Percentiles rank a stretch among this genome's conserved stretches.
Conservation (phyloP, 2,888 invertebrate genomes). For the Fragum sueziense region DNA sequence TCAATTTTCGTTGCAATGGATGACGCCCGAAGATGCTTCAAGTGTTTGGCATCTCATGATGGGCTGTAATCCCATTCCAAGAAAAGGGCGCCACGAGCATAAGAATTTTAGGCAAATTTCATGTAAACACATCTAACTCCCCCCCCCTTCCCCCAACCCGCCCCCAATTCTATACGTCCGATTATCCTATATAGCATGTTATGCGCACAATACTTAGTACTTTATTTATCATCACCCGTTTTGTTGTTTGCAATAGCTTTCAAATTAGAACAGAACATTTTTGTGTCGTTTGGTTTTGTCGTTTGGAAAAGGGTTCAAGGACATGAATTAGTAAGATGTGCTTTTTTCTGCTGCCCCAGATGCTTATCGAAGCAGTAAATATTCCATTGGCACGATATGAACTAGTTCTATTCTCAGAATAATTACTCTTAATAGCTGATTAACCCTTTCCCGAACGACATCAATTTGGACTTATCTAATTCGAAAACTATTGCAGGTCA, state of each 20-base stretch:
- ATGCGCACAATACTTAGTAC: not conserved
- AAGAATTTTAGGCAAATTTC: not conserved
- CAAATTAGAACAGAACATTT: not conserved
- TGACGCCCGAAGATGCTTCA: too few species aligned
- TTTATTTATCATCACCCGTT: not conserved
- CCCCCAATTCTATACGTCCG: not conserved
- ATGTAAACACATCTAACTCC: not conserved
- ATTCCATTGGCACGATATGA: not conserved
- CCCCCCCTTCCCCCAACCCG: not conserved
- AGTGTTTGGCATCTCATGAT: too few species aligned
- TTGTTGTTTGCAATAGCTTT: too few species aligned
- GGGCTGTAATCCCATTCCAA: too few species aligned
- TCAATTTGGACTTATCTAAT: too few species aligned
- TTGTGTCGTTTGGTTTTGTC: not conserved
- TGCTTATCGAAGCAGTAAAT: not conserved
- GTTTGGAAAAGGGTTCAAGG: not conserved
- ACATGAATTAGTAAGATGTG: not conserved
- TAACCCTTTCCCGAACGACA: not conserved
- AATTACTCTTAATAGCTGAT: not conserved
- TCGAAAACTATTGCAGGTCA: too few species aligned
- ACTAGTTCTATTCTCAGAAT: not conserved
- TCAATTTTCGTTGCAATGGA: too few species aligned
- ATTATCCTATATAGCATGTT: not conserved
- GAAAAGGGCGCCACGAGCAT: too few species aligned
- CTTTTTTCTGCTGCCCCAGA: not conserved